Conservation (phyloP, 2,888 invertebrate genomes). For the Coelogynopora nodosa region DNA sequence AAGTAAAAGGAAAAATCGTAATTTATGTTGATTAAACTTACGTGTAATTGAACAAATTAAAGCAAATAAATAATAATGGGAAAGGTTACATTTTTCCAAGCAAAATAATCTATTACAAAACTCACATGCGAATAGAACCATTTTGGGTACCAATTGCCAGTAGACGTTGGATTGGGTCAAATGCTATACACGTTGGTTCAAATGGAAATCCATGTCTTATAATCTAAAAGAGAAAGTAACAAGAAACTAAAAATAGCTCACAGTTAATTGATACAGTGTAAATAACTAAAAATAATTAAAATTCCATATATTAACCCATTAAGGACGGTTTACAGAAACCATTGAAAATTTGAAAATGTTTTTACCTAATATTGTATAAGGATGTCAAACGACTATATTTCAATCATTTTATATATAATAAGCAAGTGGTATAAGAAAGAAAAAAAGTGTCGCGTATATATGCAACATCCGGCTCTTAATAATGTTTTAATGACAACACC, state of each 20-base stretch:
- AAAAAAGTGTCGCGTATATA: not conserved
- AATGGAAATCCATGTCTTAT: conserved; percentile 93
- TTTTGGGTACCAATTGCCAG: conserved; percentile 92
- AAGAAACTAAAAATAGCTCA: no score
- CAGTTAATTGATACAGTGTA: no score
- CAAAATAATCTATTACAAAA: not conserved
- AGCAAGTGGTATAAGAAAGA: not conserved
- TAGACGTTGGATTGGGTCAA: conserved; percentile 93
- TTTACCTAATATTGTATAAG: not conserved
- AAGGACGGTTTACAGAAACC: not conserved
- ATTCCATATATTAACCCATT: no score
- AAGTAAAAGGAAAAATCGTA: no score
- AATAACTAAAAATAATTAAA: no score
- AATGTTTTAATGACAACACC: no score
- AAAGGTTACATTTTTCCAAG: no score
- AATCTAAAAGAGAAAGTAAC: no score
- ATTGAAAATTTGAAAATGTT: not conserved
- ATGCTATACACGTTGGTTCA: conserved; percentile 91
- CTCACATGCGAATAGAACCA: conserved; percentile 87
- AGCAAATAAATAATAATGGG: no score
- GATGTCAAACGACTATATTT: not conserved
- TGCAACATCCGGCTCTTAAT: not conserved
- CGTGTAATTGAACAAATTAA: no score
- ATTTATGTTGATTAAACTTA: no score
- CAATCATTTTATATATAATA: not conserved